A percentile compares a stretch with the other conserved stretches of the same genome.
Conservation (phyloP, 2,113 vertebrate species). For the Labeo catla region DNA sequence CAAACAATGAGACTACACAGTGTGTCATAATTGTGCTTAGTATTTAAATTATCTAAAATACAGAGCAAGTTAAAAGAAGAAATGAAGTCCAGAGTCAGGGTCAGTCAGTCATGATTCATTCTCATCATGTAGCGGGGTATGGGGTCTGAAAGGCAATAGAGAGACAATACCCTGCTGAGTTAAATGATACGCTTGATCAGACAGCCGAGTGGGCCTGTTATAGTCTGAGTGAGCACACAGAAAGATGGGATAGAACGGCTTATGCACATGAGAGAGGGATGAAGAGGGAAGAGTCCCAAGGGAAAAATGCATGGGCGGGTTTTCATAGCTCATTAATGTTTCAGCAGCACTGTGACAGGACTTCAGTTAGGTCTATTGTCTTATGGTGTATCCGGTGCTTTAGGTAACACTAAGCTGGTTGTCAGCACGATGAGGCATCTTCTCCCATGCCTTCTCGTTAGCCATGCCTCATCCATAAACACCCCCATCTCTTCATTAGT, state of each 20-base stretch:
- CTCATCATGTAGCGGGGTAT: not conserved
- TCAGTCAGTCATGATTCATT: constrained; percentile 22
- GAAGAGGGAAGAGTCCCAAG: constrained; percentile 53
- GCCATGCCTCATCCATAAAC: constrained; percentile 2
- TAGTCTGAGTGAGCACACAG: constrained; percentile 3
- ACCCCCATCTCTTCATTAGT: not conserved
- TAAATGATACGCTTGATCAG: constrained; percentile 21
- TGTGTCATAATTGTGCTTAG: not conserved
- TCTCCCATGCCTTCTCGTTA: constrained; percentile 33
- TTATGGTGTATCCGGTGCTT: constrained; percentile 71
- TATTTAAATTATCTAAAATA: not conserved
- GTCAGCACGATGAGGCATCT: constrained; percentile 59
- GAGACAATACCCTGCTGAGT: not conserved
- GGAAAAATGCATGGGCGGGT: constrained; percentile 55
- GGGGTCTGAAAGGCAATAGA: not conserved
- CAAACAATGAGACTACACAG: too few relatives aligned
- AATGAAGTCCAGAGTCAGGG: not conserved
- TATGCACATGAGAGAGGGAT: constrained; percentile 35
- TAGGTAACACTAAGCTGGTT: constrained; percentile 72
- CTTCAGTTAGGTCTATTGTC: constrained; percentile 69
- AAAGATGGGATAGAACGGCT: constrained; percentile 3
- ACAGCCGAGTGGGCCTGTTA: not conserved
- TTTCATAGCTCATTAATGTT: constrained; percentile 69
- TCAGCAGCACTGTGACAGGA: constrained; percentile 65
- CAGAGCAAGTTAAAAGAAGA: not conserved